Evolutionary conservation across 2,113 vertebrate species (phyloP).

Genomic region (Coptodon rendalli): DNA sequence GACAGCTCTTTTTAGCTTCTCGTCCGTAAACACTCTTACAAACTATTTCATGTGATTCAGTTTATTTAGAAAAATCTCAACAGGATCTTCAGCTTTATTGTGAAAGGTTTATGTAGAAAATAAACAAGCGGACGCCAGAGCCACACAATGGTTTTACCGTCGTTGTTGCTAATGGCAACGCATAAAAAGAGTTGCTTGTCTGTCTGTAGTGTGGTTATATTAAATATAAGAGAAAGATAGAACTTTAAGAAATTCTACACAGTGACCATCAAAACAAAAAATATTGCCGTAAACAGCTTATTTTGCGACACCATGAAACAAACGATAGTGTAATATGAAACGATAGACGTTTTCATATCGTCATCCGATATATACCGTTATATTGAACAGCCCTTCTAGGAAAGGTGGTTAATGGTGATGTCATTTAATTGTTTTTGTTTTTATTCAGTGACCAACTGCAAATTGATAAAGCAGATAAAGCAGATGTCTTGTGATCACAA

Average conservation of each 20-base stretch:
- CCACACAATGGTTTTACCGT: neutral
- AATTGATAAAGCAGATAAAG: neutral
- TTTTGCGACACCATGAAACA: neutral
- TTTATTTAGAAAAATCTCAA: fast-evolving
- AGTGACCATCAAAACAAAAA: fast-evolving
- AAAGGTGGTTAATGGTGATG: neutral
- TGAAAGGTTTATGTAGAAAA: neutral
- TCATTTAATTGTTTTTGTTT: neutral
- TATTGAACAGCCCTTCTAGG: fast-evolving
- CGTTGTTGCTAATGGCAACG: neutral
- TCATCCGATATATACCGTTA: neutral
- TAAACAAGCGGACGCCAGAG: fast-evolving
- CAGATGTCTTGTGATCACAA: neutral
- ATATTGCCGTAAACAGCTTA: fast-evolving
- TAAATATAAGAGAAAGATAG: neutral
- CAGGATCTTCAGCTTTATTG: neutral
- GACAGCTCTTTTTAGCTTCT: neutral
- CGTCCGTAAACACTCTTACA: fast-evolving
- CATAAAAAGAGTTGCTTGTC: neutral
- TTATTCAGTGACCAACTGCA: neutral
- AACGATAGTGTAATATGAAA: neutral
- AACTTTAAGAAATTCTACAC: neutral
- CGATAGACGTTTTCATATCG: fast-evolving
- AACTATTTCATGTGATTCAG: fast-evolving
- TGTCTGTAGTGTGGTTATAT: neutral